Evolutionary conservation across 2,888 invertebrate genomes (phyloP).

Genomic region (Agrochola macilenta): DNA sequence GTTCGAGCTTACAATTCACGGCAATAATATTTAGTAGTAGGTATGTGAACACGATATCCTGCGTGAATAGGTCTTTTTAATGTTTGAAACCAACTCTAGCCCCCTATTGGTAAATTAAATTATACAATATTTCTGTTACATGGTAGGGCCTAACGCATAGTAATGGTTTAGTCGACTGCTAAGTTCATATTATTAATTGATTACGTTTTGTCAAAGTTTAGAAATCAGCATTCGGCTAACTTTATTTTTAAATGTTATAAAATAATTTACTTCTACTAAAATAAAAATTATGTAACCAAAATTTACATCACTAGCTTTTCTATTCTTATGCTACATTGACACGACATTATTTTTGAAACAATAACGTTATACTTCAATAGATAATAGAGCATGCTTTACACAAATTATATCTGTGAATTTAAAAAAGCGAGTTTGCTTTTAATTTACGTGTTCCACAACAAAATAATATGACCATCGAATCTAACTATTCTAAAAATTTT

Average conservation of each 20-base stretch:
- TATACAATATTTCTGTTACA: neutral
- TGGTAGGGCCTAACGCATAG: slow-evolving; percentile 3
- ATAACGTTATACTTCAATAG: slow-evolving; percentile 37
- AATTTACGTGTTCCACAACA: slow-evolving; percentile 23
- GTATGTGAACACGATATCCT: neutral
- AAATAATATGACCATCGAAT: slow-evolving; percentile 27
- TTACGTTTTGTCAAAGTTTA: slow-evolving; percentile 4
- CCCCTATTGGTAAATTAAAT: slow-evolving; percentile 14
- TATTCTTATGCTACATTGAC: slow-evolving; percentile 59
- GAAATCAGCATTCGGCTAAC: slow-evolving; percentile 9
- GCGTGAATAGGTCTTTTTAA: neutral
- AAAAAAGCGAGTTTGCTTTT: slow-evolving; percentile 21
- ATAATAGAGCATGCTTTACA: slow-evolving; percentile 49
- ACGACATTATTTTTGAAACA: slow-evolving; percentile 40
- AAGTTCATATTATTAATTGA: neutral
- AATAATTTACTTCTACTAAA: slow-evolving; percentile 29
- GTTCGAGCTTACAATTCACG: neutral
- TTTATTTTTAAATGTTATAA: neutral
- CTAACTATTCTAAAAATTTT: slow-evolving; percentile 45
- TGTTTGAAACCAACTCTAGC: neutral
- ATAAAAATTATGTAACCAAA: slow-evolving; percentile 41
- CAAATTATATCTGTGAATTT: slow-evolving; percentile 41
- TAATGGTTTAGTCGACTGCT: neutral
- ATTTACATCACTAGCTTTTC: slow-evolving; percentile 59
- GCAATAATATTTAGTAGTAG: neutral